Evolutionary conservation across 2,113 vertebrate species (phyloP).

Genomic region (Mastomys natalensis): DNA sequence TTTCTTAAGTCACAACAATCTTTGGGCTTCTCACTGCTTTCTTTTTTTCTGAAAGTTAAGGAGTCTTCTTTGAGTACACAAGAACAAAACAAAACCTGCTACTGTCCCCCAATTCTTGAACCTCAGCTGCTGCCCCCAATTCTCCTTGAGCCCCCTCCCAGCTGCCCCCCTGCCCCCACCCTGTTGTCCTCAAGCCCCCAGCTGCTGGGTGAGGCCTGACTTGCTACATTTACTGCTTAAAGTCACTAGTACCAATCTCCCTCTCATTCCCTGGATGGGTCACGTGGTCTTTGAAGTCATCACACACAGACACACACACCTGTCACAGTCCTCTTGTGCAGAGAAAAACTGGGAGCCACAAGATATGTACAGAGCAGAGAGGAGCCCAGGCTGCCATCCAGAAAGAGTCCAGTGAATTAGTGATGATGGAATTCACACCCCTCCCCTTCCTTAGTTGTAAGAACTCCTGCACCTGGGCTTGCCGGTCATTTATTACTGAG

Average conservation of each 20-base stretch:
- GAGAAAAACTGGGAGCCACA: neutral
- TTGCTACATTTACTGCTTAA: neutral
- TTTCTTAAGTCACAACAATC: neutral
- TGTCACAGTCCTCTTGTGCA: too few relatives aligned
- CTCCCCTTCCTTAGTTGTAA: neutral
- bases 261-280: accelerated
- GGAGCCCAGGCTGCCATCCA: neutral
- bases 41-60: neutral
- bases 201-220: neutral
- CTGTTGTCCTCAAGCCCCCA: too few relatives aligned
- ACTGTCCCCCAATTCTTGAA: neutral
- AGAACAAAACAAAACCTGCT: neutral
- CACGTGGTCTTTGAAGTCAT: neutral
- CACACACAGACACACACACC: too few relatives aligned
- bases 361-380: neutral
- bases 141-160: too few relatives aligned
- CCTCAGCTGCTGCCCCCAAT: neutral
- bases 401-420: neutral
- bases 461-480: too few relatives aligned
- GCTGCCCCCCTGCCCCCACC: too few relatives aligned
- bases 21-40: neutral
- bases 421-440: neutral
- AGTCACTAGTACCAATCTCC: too few relatives aligned
- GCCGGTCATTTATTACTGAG: too few relatives aligned
- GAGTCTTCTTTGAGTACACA: neutral